Conservation (phyloP, 2,797 vertebrate genomes). For the Dendrocincla tyrannina region DNA sequence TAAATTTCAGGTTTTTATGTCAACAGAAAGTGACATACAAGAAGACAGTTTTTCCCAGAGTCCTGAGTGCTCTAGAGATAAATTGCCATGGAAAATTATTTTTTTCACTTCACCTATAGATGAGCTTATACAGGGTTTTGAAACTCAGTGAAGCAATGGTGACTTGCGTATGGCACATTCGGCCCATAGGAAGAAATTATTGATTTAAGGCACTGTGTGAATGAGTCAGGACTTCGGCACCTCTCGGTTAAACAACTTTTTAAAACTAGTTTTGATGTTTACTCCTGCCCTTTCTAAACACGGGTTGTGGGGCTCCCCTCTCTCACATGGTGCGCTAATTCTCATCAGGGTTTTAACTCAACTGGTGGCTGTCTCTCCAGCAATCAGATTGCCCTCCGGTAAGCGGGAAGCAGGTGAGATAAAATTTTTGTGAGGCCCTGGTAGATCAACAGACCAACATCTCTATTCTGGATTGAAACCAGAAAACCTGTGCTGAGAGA, state of each 20-base stretch:
- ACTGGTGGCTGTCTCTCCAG: background rate
- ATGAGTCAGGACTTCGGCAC: background rate
- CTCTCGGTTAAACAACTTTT: background rate
- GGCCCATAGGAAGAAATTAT: background rate
- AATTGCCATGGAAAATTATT: background rate
- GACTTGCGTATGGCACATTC: background rate
- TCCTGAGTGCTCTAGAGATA: background rate
- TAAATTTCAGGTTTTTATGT: background rate
- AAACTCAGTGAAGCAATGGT: background rate
- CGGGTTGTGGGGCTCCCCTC: rapidly evolving
- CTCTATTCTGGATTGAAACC: background rate
- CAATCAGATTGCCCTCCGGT: background rate
- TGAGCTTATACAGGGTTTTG: background rate
- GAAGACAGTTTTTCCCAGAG: background rate
- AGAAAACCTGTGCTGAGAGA: background rate
- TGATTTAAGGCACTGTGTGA: background rate
- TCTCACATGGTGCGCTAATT: background rate
- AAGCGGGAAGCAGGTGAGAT: background rate
- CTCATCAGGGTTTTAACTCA: rapidly evolving
- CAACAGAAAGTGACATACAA: background rate
- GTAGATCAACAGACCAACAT: background rate
- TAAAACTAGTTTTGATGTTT: background rate
- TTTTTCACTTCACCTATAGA: background rate
- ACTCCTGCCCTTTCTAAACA: background rate
- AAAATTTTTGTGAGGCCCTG: background rate